Conservation (phyloP, 2,888 invertebrate species). For the Yponomeuta evonymella region DNA sequence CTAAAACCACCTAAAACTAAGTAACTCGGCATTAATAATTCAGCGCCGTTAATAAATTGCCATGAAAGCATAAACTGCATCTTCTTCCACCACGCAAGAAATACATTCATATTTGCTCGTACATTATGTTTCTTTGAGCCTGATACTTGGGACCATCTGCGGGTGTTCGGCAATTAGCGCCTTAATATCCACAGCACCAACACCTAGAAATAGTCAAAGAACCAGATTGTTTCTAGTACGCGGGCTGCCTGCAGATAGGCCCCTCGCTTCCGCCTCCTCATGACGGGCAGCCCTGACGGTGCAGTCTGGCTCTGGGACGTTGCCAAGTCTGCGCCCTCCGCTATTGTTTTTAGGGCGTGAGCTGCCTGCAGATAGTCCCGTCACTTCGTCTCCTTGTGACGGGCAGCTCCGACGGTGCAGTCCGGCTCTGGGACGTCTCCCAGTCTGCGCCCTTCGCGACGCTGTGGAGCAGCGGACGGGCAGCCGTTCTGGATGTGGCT, state of each 20-base stretch:
- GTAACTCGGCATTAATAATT: too few species aligned
- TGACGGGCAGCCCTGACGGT: constrained; percentile 75
- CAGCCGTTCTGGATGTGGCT: constrained; percentile 69
- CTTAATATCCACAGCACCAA: too few species aligned
- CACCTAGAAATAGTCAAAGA: too few species aligned
- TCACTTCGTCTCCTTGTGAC: constrained; percentile 69
- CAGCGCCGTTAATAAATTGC: too few species aligned
- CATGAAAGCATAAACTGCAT: too few species aligned
- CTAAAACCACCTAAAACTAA: too few species aligned
- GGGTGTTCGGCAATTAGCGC: too few species aligned
- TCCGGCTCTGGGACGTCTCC: constrained; percentile 75
- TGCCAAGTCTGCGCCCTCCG: constrained; percentile 27
- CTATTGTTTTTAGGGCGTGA: constrained; percentile 64
- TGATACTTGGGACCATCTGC: too few species aligned
- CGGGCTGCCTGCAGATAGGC: constrained; percentile 73
- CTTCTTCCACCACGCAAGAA: too few species aligned
- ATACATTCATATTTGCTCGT: too few species aligned
- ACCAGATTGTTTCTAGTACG: constrained; percentile 55
- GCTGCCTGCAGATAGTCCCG: constrained; percentile 71
- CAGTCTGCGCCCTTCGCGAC: constrained; percentile 40
- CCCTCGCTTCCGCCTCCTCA: constrained; percentile 61
- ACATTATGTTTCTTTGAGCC: too few species aligned
- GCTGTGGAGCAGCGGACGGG: constrained; percentile 33
- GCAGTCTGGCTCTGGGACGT: constrained; percentile 76
- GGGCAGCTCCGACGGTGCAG: constrained; percentile 71